Conservation (phyloP, 2,113 vertebrate species). For the Athene noctua region DNA sequence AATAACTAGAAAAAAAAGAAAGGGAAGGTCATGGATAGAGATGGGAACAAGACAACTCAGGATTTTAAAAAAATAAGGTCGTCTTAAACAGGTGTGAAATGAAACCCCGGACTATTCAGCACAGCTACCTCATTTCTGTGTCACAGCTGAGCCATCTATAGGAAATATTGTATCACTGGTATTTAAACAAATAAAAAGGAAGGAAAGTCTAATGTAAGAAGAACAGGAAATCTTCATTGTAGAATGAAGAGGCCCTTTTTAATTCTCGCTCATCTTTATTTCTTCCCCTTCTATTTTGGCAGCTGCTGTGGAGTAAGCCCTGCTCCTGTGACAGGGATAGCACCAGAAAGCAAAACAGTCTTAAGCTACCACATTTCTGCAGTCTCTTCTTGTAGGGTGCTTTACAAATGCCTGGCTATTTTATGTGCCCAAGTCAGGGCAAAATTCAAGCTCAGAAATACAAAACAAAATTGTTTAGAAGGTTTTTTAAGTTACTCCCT, state of each 20-base stretch:
- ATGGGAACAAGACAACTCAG: background rate
- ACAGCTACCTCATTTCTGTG: conserved; percentile 19
- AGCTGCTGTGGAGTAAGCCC: background rate
- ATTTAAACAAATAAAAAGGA: conserved; percentile 23
- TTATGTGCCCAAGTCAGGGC: background rate
- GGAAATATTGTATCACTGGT: conserved; percentile 12
- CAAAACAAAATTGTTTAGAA: conserved; percentile 61
- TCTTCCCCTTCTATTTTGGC: background rate
- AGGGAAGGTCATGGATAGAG: background rate
- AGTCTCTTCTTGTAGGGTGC: background rate
- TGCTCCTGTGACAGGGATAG: background rate
- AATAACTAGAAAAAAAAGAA: background rate
- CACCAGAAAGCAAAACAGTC: background rate
- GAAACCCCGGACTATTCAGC: background rate
- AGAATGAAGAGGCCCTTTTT: background rate
- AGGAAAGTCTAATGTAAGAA: background rate
- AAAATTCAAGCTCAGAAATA: conserved; percentile 55
- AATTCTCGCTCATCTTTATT: background rate
- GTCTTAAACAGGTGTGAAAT: background rate
- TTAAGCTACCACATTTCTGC: background rate
- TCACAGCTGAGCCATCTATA: conserved; percentile 66
- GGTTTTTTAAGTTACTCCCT: conserved; percentile 48
- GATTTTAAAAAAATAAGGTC: background rate
- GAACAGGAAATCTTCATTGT: background rate
- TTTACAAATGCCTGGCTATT: background rate